Conservation (phyloP, 2,113 vertebrate genomes). For the Neoarius graeffei region DNA sequence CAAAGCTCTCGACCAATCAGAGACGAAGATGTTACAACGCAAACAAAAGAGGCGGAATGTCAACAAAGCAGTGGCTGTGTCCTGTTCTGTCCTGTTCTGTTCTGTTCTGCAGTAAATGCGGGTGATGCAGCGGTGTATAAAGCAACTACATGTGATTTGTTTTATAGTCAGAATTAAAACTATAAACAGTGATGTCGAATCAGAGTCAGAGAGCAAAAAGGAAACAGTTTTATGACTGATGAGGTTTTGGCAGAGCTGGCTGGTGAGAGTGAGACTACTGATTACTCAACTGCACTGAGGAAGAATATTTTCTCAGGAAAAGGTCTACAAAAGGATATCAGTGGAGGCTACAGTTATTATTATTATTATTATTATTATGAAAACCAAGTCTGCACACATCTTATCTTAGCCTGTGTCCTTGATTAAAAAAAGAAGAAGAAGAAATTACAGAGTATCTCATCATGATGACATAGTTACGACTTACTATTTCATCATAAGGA, state of each 20-base stretch:
- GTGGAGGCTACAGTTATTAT: neutral
- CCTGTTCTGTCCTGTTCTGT: no score
- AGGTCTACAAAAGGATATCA: neutral
- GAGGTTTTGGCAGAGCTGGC: neutral
- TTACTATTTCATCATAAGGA: no score
- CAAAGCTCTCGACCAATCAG: neutral
- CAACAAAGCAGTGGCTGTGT: neutral
- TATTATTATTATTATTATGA: neutral
- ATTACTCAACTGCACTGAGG: neutral
- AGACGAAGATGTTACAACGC: neutral
- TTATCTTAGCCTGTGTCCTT: no score
- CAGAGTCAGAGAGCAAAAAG: neutral
- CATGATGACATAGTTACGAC: no score
- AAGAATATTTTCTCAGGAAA: neutral
- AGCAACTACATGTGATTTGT: neutral
- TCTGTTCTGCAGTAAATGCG: neutral
- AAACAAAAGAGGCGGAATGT: conserved; percentile 1
- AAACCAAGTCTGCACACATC: neutral
- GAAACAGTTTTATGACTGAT: neutral
- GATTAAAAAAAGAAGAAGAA: no score
- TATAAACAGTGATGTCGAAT: neutral
- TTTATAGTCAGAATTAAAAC: neutral
- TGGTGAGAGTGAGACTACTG: neutral
- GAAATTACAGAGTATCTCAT: no score
- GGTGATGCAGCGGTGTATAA: neutral